Evolutionary conservation across 2,797 vertebrate genomes (phyloP).

Genomic region (Halcyon smyrnensis): DNA sequence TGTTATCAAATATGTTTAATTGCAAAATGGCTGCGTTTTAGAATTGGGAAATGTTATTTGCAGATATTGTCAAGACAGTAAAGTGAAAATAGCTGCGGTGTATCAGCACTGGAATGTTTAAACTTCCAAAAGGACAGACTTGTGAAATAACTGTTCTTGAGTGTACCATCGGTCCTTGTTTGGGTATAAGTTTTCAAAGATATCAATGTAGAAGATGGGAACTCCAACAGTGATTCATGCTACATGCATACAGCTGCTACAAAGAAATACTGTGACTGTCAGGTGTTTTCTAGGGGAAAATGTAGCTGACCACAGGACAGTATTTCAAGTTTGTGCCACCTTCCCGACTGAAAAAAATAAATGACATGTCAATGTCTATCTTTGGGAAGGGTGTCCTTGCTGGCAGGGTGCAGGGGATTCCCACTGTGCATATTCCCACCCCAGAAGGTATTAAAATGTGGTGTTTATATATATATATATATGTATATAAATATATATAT

Average conservation of each 20-base stretch:
- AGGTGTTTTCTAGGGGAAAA: not conserved
- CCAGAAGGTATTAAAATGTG: not conserved
- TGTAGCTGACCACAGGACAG: not conserved
- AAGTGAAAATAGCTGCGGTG: conserved; percentile 21
- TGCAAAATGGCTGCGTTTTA: conserved; percentile 7
- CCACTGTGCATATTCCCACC: not conserved
- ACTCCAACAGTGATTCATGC: not conserved
- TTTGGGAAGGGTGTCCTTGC: not conserved
- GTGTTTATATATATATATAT: not conserved
- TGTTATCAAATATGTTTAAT: conserved; percentile 51
- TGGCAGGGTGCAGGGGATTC: fast-evolving
- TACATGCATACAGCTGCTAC: not conserved
- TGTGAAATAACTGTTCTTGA: conserved; percentile 6
- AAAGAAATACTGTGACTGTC: not conserved
- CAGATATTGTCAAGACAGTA: conserved; percentile 36
- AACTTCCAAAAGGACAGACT: conserved; percentile 19
- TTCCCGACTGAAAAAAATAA: not conserved
- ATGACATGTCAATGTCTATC: fast-evolving
- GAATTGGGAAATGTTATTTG: not conserved
- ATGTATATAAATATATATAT: too few species aligned
- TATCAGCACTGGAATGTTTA: not conserved
- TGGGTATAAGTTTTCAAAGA: not conserved
- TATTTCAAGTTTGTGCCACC: not conserved
- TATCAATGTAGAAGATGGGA: not conserved
- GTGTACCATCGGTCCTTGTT: conserved; percentile 11